phyloP scores from a whole-genome alignment of 2,797 vertebrate species.

The Myotis findleyi region DNA sequence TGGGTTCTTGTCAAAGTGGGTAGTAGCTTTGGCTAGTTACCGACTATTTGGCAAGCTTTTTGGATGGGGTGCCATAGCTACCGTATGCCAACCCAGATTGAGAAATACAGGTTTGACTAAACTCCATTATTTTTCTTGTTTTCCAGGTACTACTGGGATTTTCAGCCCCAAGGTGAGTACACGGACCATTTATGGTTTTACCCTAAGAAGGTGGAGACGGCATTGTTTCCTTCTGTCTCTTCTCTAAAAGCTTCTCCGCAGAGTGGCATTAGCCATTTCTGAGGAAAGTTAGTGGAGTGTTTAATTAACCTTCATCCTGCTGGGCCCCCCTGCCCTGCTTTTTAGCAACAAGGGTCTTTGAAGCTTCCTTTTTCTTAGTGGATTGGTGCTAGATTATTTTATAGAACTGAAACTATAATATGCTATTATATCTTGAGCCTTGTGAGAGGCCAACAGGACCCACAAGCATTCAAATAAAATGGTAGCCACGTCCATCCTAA shows the following conservation, averaged over 20 bases:
- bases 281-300: conserved; percentile 58
- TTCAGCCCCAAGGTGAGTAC: conserved; percentile 86
- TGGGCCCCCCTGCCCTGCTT: conserved; percentile 13
- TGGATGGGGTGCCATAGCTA: not conserved
- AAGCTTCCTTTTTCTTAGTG: conserved; percentile 18
- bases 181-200: not conserved
- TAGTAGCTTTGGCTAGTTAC: fast-evolving
- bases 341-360: conserved; percentile 30
- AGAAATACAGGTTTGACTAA: conserved; percentile 47
- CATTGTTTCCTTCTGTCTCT: not conserved
- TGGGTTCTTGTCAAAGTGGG: conserved; percentile 24
- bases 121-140: not conserved
- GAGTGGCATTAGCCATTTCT: conserved; percentile 32
- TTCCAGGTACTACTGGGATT: conserved; percentile 87
- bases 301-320: conserved; percentile 71
- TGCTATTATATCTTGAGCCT: conserved; percentile 45
- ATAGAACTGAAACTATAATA: not conserved
- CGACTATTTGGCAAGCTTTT: not conserved
- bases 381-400: conserved; percentile 51
- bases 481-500: conserved; percentile 61
- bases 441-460: not conserved
- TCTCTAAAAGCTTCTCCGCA: conserved; percentile 4
- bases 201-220: not conserved
- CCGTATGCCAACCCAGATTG: not conserved
- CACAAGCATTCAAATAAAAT: conserved; percentile 4